Evolutionary conservation across 2,113 vertebrate genomes (phyloP), one percentile per base, ranked within the genome.

Genomic region (Ophiodon elongatus): DNA sequence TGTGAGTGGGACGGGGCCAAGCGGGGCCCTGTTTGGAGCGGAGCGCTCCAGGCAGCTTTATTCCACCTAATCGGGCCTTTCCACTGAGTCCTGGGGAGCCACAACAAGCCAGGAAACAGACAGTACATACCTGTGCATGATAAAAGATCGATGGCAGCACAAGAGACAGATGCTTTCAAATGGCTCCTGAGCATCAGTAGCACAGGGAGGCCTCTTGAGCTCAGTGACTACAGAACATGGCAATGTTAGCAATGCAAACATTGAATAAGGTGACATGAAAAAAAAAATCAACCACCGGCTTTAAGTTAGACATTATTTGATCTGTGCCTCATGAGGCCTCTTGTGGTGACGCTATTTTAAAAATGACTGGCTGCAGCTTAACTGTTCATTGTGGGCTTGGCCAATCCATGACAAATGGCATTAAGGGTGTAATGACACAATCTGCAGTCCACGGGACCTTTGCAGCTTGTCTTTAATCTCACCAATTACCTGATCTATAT

Each of bases 11-110:
- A 84, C 33, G 3, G 65, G 76, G 85, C 80, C 76, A 85, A 85
- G 76, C 10, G 41, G 54, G 70, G 64, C 39, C 8, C 37, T 43
- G 72, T 69, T 77, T 84, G 83, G 85, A 90, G 67, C 79, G 33
- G 43, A 83, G 63, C 1, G 69, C 89, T 90, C 63, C 68, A n/a
- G 91, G 91, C 73, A 1, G 31, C 85, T 90, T 91, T 88, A 81
- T 80, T 86, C 76, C 82, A 80, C 62, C 78, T 89, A 83, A 83
- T 66, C 72, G 9, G 66, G 82, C 68, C 78, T 83, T 90, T 77
- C 81, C 75, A 57, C 78, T 82, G 69, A 88, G 79, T 82, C 80
- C 76, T 63, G 80, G 81, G 85, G 81, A 88, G 74, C 56, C 47
- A 50, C 65, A 78, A 83, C 78, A 87, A 87, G 31, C 74, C 82